These are phyloP conservation scores for Pteropus alecto DNA, from an alignment of 2,113 vertebrate species.

Conservation along the genomic window DNA sequence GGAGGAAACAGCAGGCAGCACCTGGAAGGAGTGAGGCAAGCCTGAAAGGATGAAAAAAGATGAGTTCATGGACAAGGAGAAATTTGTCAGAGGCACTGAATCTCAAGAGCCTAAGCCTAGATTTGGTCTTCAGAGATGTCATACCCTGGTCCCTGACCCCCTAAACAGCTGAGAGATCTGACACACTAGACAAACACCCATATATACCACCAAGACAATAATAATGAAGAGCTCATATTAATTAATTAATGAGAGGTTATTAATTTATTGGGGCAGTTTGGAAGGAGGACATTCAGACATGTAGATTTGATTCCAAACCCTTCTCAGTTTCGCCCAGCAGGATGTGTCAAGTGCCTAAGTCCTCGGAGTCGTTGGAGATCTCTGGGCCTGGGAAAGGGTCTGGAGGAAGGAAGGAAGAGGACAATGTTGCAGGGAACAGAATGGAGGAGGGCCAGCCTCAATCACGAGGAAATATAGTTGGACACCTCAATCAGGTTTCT, in stretches of 20 bases:
- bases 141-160: neutral
- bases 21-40: neutral
- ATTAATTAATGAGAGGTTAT: neutral
- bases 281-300: neutral
- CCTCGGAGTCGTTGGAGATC: neutral
- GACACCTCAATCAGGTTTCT: constrained; percentile 93
- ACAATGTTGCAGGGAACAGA: neutral
- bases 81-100: neutral
- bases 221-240: neutral
- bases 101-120: neutral
- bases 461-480: constrained; percentile 81
- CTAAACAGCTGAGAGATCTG: neutral
- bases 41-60: neutral
- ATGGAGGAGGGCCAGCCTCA: neutral
- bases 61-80: neutral
- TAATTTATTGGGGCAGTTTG: constrained; percentile 12
- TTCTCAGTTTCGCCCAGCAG: neutral
- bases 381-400: neutral
- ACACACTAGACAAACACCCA: neutral
- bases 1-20: neutral
- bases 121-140: neutral
- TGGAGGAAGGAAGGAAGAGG: neutral
- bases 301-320: neutral
- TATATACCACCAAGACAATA: neutral
- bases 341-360: neutral